Evolutionary conservation across 2,888 invertebrate genomes (phyloP).

Genomic region (Dioctria linearis): DNA sequence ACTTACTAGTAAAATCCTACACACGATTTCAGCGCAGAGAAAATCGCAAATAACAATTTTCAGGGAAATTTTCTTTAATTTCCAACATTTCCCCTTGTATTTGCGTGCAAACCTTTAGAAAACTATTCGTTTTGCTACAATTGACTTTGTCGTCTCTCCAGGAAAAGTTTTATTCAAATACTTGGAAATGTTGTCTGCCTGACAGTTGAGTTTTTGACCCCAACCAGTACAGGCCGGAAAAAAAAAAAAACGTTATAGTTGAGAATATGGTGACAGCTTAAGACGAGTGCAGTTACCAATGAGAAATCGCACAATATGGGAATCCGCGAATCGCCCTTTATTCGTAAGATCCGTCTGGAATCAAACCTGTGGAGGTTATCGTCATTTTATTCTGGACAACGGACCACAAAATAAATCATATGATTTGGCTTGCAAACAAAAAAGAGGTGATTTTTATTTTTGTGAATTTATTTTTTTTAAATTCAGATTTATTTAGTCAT

Average conservation of each 20-base stretch:
- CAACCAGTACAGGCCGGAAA: conserved; percentile 12
- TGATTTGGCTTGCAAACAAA: conserved; percentile 32
- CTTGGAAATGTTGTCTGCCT: background rate
- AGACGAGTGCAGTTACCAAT: conserved; percentile 64
- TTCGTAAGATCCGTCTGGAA: conserved; percentile 80
- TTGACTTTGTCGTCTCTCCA: conserved; percentile 39
- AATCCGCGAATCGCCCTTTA: conserved; percentile 76
- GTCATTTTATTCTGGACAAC: conserved; percentile 68
- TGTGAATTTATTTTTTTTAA: background rate
- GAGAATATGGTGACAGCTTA: background rate
- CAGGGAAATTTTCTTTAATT: conserved; percentile 38
- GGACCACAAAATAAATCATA: conserved; percentile 60
- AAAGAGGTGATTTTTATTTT: conserved; percentile 35
- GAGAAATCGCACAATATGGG: conserved; percentile 74
- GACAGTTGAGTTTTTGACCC: conserved; percentile 38
- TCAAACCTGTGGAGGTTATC: conserved; percentile 72
- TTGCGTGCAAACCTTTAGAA: conserved; percentile 27
- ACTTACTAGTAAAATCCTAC: background rate
- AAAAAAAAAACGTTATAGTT: conserved; percentile 10
- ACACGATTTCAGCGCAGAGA: background rate
- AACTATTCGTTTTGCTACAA: background rate
- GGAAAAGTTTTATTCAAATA: conserved; percentile 17
- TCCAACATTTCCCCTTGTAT: conserved; percentile 26
- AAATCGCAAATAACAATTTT: conserved; percentile 5
- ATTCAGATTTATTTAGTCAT: background rate